phyloP scores from a whole-genome alignment of 2,797 vertebrate genomes.

The Hippoglossus hippoglossus region DNA sequence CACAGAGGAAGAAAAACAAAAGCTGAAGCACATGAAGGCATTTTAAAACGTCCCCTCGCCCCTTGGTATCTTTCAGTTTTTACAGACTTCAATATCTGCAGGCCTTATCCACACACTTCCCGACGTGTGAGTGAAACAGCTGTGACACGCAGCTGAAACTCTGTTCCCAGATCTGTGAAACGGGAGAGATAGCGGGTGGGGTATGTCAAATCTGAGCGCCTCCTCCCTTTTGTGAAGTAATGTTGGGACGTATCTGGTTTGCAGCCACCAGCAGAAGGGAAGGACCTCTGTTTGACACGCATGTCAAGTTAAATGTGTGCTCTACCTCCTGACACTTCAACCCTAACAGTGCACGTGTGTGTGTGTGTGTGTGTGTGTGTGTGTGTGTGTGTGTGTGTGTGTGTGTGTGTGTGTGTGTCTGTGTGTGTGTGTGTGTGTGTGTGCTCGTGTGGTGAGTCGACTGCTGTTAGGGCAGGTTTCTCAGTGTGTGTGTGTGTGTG shows the following conservation, averaged over 20 bases:
- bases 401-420: not conserved
- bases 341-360: slow-evolving; percentile 19
- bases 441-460: not conserved
- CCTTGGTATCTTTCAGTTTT: slow-evolving; percentile 20
- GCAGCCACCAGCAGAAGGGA: slow-evolving; percentile 34
- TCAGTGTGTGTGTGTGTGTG: slow-evolving; percentile 25
- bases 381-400: slow-evolving; percentile 19
- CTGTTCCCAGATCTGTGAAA: slow-evolving; percentile 21
- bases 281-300: slow-evolving; percentile 33
- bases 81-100: slow-evolving; percentile 13
- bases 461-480: slow-evolving; percentile 26
- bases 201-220: slow-evolving; percentile 6
- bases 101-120: slow-evolving; percentile 18
- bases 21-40: slow-evolving; percentile 22
- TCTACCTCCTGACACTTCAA: slow-evolving; percentile 31
- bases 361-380: slow-evolving; percentile 15
- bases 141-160: slow-evolving; percentile 4
- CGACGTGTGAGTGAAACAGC: slow-evolving; percentile 32
- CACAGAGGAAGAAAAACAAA: slow-evolving; percentile 4
- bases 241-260: slow-evolving; percentile 24
- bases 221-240: slow-evolving; percentile 24
- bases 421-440: slow-evolving; percentile 8
- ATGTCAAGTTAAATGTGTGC: slow-evolving; percentile 61
- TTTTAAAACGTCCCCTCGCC: slow-evolving; percentile 36
- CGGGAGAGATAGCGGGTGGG: slow-evolving; percentile 7